Evolutionary conservation across 2,888 invertebrate species (phyloP).

Genomic region (Dermolepida albohirtum): DNA sequence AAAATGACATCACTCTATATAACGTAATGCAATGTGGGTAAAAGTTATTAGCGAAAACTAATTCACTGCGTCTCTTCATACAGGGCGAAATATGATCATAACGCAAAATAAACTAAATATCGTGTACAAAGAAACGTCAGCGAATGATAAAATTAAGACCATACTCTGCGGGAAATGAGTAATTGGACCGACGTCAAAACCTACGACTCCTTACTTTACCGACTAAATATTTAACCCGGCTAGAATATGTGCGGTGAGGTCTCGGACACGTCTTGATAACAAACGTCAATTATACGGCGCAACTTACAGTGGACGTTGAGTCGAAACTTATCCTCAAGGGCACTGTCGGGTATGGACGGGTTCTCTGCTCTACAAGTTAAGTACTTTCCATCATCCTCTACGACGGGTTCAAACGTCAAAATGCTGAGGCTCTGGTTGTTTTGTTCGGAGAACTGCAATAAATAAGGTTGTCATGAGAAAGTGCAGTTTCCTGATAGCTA

Average conservation of each 20-base stretch:
- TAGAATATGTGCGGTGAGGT: slow-evolving; percentile 1
- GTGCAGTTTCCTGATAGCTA: slow-evolving; percentile 1
- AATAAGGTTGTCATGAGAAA: slow-evolving; percentile 37
- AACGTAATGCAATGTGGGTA: too few relatives aligned
- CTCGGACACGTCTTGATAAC: slow-evolving; percentile 25
- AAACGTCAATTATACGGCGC: slow-evolving; percentile 10
- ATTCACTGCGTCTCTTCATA: too few relatives aligned
- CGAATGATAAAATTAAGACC: too few relatives aligned
- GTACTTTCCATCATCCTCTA: slow-evolving; percentile 91
- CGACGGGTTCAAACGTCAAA: slow-evolving; percentile 83
- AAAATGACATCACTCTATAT: too few relatives aligned
- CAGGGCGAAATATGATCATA: too few relatives aligned
- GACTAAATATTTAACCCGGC: slow-evolving; percentile 21
- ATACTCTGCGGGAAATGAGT: too few relatives aligned
- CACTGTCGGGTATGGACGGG: slow-evolving; percentile 84
- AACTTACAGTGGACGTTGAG: slow-evolving; percentile 89
- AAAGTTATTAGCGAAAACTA: too few relatives aligned
- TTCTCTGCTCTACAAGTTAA: slow-evolving; percentile 90
- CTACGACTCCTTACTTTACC: neutral
- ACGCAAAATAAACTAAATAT: too few relatives aligned
- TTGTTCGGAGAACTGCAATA: slow-evolving; percentile 79
- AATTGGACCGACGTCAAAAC: slow-evolving; percentile 4
- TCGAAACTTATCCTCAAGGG: slow-evolving; percentile 88
- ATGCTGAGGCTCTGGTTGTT: slow-evolving; percentile 88
- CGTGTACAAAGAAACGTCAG: too few relatives aligned